phyloP scores from a whole-genome alignment of 2,888 invertebrate species.

The Polia nebulosa region DNA sequence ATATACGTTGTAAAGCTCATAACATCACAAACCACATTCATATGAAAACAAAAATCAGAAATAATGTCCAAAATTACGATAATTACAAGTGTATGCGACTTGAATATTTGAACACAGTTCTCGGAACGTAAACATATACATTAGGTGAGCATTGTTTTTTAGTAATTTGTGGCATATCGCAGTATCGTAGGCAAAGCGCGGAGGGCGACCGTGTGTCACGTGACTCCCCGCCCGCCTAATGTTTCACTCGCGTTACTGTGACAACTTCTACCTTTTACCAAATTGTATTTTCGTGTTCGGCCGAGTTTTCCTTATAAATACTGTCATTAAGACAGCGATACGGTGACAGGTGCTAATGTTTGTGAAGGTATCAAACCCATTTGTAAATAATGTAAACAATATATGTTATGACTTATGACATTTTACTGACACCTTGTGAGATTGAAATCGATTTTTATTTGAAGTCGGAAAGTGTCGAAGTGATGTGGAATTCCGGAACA shows the following conservation, averaged over 20 bases:
- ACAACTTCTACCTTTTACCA: slow-evolving; percentile 89
- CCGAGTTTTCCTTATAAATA: slow-evolving; percentile 91
- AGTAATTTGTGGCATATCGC: slow-evolving; percentile 78
- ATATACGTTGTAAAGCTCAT: slow-evolving; percentile 20
- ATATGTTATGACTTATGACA: slow-evolving; percentile 74
- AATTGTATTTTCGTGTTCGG: slow-evolving; percentile 91
- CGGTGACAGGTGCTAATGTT: slow-evolving; percentile 89
- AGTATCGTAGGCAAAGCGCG: slow-evolving; percentile 73
- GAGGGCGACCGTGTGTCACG: slow-evolving; percentile 74
- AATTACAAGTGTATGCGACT: slow-evolving; percentile 60
- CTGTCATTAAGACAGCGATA: slow-evolving; percentile 89
- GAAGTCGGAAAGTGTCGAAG: slow-evolving; percentile 4
- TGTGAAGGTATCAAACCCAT: slow-evolving; percentile 83
- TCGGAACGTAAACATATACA: slow-evolving; percentile 71
- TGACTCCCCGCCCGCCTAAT: slow-evolving; percentile 83
- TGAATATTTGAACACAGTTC: slow-evolving; percentile 71
- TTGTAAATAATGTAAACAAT: slow-evolving; percentile 84
- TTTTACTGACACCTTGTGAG: slow-evolving; percentile 70
- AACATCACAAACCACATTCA: slow-evolving; percentile 23
- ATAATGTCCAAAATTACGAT: slow-evolving; percentile 55
- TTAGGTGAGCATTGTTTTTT: slow-evolving; percentile 76
- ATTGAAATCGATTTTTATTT: slow-evolving; percentile 69
- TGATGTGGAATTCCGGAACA: slow-evolving; percentile 28
- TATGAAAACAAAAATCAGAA: slow-evolving; percentile 39
- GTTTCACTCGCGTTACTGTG: slow-evolving; percentile 88